Evolutionary conservation across 2,113 vertebrate genomes (phyloP), one percentile per base, ranked within the genome.

Genomic region (Tympanuchus pallidicinctus): DNA sequence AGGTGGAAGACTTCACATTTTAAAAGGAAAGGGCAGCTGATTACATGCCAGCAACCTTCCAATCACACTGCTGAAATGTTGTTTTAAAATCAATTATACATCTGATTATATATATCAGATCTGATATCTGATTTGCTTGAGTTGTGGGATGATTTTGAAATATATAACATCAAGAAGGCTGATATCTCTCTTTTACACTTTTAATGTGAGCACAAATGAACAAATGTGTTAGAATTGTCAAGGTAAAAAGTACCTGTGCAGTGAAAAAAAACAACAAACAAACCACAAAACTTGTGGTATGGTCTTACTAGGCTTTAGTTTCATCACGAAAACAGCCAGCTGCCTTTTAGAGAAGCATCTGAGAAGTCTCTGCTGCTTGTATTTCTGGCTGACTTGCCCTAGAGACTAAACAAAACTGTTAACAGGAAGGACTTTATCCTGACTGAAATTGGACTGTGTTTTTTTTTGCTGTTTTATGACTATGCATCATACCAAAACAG

Each of bases 1-100:
- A 94, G 93, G 61, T 78, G 60, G 64, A 85, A 92, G 22, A 47
- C 56, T 60, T 88, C 38, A 64, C 69, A 82, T 82, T 69, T 57
- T 69, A 32, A 82, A 90, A 73, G 42, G 8, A 63, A 87, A 77
- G 73, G 42, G 40, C 22, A 24, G 14, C 36, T 7, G 16, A 63
- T 85, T 63, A 38, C 36, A 50, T 10, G 12, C 21, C 60, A 24
- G 20, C 71, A 74, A 78, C 27, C 36, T 52, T 66, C 66, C 25
- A 67, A 25, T 18, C 66, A 71, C 0, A 1, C 28, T 65, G 16
- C 16, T 65, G 56, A 64, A 60, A 34, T n/a, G 14, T 45, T 66
- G 4, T 36, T 43, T 85, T 82, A 16, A 80, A 92, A 82, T 73
- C 24, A 54, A 3, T 47, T 71, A 34, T 34, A 34, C 34, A 34